phyloP scores from a whole-genome alignment of 2,797 vertebrate species.

The Enteromius thamalakanensis region DNA sequence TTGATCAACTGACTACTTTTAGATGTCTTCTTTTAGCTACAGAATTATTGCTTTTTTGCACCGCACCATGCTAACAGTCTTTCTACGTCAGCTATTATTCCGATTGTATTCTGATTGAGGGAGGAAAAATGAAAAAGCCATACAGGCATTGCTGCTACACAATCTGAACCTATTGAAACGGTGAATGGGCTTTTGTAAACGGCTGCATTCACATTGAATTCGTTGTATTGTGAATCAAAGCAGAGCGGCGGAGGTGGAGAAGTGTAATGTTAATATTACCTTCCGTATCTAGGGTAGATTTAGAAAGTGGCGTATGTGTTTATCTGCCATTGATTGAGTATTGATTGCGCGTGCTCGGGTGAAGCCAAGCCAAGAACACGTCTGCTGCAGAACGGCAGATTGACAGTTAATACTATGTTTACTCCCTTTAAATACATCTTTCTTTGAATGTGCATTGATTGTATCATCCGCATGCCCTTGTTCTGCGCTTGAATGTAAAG shows the following conservation, averaged over 20 bases:
- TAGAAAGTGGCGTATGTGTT: conserved; percentile 55
- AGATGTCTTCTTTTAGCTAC: conserved; percentile 16
- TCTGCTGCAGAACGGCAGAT: conserved; percentile 28
- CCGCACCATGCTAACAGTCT: not conserved
- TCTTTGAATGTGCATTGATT: not conserved
- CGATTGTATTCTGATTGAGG: conserved; percentile 16
- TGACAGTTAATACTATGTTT: conserved; percentile 3
- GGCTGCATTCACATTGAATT: conserved; percentile 16
- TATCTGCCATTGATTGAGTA: conserved; percentile 60
- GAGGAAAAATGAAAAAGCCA: not conserved
- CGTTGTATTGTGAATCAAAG: conserved; percentile 38
- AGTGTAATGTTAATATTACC: conserved; percentile 52
- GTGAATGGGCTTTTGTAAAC: conserved; percentile 42
- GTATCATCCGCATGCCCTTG: not conserved
- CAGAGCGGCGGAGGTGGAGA: conserved; percentile 9
- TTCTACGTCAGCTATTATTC: conserved; percentile 6
- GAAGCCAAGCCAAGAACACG: conserved; percentile 18
- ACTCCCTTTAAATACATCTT: conserved; percentile 2
- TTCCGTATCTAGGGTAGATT: conserved; percentile 45
- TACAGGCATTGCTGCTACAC: conserved; percentile 8
- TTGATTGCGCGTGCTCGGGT: conserved; percentile 45
- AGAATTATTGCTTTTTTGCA: conserved; percentile 4
- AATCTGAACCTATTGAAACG: conserved; percentile 26
- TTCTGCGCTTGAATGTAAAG: not conserved
- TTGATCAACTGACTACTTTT: conserved; percentile 35